Base-by-base conservation (phyloP, 1,140 invertebrate species). In the Galleria mellonella region DNA sequence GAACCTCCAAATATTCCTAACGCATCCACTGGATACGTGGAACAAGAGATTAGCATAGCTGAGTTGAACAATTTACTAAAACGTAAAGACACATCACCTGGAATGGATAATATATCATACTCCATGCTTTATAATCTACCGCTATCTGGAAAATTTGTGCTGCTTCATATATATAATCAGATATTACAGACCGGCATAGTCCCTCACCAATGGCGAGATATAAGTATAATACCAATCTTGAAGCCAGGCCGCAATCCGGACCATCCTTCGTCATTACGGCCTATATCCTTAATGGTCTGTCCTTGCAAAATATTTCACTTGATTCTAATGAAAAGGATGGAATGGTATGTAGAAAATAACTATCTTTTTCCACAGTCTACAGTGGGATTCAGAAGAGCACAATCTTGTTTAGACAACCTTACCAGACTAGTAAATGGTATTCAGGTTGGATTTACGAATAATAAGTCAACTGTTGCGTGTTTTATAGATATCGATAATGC, bases 231-330 rank as follows among this genome's bases (percentile, higher is more conserved):
- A 9, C 33, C 55, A 0, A 53, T 53, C 12, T 46, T 46, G 9
- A 58, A 53, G 32, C 0, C 30, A 6, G 29, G 28, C 6, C n/a
- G n/a, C n/a, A n/a, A n/a, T n/a, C n/a, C n/a, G n/a, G 2, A 4
- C 8, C 11, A 30, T 4, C 5, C 13, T 23, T 27, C 8, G 1
- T 1, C 28, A 27, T 29, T 51, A 17, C 41, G 55, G 28, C 59
- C 59, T 9, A 59, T 67, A 28, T 67, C 63, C 1, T 35, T 67
- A 9, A 53, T 62, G 9, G 53, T 53, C 8, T 67, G 59, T 41
- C 9, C 53, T 7, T 47, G 42, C 12, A 66, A 66, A 55, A 47
- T 49, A 10, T 52, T 66, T 41, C 55, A 62, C 42, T 37, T 31
- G 11, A 58, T 65, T 35, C 14, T 65, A 7, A 43, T 28, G 9